Base-by-base conservation (phyloP, 2,797 vertebrate species). In the Octomys mimax region DNA sequence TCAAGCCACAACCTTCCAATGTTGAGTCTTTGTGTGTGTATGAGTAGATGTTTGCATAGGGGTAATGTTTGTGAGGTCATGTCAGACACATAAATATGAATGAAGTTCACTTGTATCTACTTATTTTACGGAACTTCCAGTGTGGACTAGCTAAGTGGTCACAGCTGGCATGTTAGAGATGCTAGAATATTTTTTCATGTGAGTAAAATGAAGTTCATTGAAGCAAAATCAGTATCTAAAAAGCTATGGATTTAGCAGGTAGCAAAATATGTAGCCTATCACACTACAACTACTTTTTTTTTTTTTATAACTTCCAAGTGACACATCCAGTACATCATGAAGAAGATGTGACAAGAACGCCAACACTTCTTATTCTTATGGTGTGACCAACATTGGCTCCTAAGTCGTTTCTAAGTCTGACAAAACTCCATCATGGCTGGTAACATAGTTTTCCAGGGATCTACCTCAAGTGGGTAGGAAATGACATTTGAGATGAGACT, bases 391-490 rank as follows among this genome's bases (percentile, higher is more conserved):
- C 21, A 64, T 2, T 18, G 26, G 70, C 77, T 21, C 57, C 39
- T 18, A 92, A 87, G 39, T n/a, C 68, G 49, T 91, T 89, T 61
- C 36, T 28, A 77, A 75, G 24, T 42, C 61, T 66, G 36, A 33
- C 33, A 88, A 78, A 87, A 24, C 68, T 61, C 84, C 24, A 18
- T 62, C 13, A 92, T 88, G 57, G 2, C 52, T 49, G 64, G 16
- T 16, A 64, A 61, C 1, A 36, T 16, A 64, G 28, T 71, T 87
- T 79, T 21, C 75, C 28, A 57, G 68, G 14, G 10, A 92, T 77
- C 49, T 71, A 49, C 46, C 82, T 91, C 46, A 46, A 91, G 49
- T 12, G 77, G 73, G 61, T 71, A 87, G 18, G 36, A 96, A 89
- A 28, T 19, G 39, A 59, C 54, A 33, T 8, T 22, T 75, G 82